Percentiles rank a stretch among this genome's conserved stretches.
phyloP scores from a whole-genome alignment of 2,797 vertebrate species.

The Helicolenus hilgendorfi region DNA sequence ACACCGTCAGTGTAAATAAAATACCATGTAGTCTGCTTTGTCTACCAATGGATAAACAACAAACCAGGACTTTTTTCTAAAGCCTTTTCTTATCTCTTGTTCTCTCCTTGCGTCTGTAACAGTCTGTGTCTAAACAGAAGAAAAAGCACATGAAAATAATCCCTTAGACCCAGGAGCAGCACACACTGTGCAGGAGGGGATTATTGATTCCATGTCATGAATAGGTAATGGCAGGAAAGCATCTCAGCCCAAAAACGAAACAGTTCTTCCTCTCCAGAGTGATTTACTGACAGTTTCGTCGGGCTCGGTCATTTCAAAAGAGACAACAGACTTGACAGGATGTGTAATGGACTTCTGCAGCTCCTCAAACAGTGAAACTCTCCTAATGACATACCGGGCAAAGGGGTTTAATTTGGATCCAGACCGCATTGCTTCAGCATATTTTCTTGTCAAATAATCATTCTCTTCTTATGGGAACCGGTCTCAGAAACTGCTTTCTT shows the following conservation, averaged over 20 bases:
- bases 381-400: background rate
- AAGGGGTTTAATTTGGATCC: conserved; percentile 11
- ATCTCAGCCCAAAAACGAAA: conserved; percentile 52
- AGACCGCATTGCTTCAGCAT: background rate
- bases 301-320: conserved; percentile 1
- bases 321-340: background rate
- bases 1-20: conserved; percentile 32
- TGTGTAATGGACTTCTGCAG: conserved; percentile 9
- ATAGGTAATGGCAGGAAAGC: conserved; percentile 57
- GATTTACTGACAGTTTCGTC: background rate
- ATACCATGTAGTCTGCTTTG: conserved; percentile 14
- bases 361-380: conserved; percentile 24
- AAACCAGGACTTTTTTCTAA: conserved; percentile 16
- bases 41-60: conserved; percentile 39
- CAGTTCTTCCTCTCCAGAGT: conserved; percentile 1
- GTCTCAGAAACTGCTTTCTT: background rate
- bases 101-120: conserved; percentile 49
- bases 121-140: conserved; percentile 46
- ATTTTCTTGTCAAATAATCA: conserved; percentile 17
- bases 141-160: conserved; percentile 66
- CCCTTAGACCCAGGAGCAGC: conserved; percentile 42
- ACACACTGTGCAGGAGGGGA: conserved; percentile 21
- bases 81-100: conserved; percentile 37
- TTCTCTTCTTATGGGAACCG: background rate
- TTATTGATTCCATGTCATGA: conserved; percentile 72